Evolutionary conservation across 2,888 invertebrate species (phyloP).

Genomic region (Aleiodes alternator): DNA sequence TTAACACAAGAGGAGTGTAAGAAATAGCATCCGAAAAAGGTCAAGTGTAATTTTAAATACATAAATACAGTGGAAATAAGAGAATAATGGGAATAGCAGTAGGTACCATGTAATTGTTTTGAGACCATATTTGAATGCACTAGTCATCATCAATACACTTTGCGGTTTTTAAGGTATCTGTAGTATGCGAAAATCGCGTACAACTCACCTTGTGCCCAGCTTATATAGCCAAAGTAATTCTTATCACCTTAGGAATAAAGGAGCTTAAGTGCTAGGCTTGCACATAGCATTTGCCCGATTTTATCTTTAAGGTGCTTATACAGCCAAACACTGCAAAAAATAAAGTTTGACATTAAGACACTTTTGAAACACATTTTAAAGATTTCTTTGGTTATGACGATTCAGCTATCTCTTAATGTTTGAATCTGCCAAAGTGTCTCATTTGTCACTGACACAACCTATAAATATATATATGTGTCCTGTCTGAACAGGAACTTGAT

Average conservation of each 20-base stretch:
- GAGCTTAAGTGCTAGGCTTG: slow-evolving; percentile 38
- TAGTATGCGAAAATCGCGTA: slow-evolving; percentile 33
- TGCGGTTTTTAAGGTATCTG: slow-evolving; percentile 40
- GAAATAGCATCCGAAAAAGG: slow-evolving; percentile 23
- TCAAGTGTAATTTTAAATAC: slow-evolving; percentile 22
- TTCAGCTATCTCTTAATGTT: too few relatives aligned
- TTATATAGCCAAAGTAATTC: background rate
- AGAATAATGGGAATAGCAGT: background rate
- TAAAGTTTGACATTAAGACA: slow-evolving; percentile 33
- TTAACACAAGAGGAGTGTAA: background rate
- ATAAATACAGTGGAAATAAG: background rate
- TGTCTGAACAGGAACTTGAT: too few relatives aligned
- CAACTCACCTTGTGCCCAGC: slow-evolving; percentile 29
- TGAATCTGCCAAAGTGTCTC: too few relatives aligned
- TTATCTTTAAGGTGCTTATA: too few relatives aligned
- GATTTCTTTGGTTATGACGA: too few relatives aligned
- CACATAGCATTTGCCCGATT: too few relatives aligned
- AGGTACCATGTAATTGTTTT: slow-evolving; percentile 16
- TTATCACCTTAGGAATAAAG: background rate
- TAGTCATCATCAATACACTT: slow-evolving; percentile 38
- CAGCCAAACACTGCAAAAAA: too few relatives aligned
- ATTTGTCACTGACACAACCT: background rate
- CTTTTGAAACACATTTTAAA: too few relatives aligned
- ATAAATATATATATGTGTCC: too few relatives aligned
- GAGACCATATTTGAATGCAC: slow-evolving; percentile 36